phyloP scores from a whole-genome alignment of 2,888 invertebrate species.

The Opisthograptis luteolata region DNA sequence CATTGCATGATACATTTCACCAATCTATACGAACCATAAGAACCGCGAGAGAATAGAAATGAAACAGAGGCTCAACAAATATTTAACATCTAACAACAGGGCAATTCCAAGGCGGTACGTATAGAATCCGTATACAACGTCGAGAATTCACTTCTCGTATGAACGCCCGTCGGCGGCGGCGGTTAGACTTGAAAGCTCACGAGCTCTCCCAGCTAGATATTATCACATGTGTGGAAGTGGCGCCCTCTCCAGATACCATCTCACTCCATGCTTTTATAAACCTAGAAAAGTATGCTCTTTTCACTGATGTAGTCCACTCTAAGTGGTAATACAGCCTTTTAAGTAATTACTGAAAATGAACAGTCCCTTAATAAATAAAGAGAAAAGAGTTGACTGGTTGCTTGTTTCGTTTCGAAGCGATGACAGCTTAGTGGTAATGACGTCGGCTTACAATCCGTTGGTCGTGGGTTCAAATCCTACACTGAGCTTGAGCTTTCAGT shows the following conservation, averaged over 20 bases:
- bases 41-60: constrained; percentile 9
- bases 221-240: constrained; percentile 36
- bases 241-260: constrained; percentile 35
- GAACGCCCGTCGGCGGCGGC: constrained; percentile 31
- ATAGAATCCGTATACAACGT: constrained; percentile 13
- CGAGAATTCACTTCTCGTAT: constrained; percentile 33
- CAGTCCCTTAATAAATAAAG: no score
- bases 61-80: constrained; percentile 14
- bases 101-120: constrained; percentile 14
- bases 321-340: constrained; percentile 1
- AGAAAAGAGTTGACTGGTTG: no score
- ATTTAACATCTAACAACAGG: constrained; percentile 5
- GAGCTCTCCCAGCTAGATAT: constrained; percentile 29
- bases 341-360: no score
- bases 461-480: no score
- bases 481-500: no score
- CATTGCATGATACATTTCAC: no score
- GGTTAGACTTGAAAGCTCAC: constrained; percentile 25
- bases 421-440: no score
- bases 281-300: constrained; percentile 13
- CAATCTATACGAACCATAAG: background rate
- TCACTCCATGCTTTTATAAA: constrained; percentile 23
- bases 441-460: no score
- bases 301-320: constrained; percentile 3
- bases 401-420: no score